Percentiles rank a stretch among this genome's conserved stretches.
Evolutionary conservation across 2,797 vertebrate species (phyloP).

Genomic region (Babyrousa celebensis): DNA sequence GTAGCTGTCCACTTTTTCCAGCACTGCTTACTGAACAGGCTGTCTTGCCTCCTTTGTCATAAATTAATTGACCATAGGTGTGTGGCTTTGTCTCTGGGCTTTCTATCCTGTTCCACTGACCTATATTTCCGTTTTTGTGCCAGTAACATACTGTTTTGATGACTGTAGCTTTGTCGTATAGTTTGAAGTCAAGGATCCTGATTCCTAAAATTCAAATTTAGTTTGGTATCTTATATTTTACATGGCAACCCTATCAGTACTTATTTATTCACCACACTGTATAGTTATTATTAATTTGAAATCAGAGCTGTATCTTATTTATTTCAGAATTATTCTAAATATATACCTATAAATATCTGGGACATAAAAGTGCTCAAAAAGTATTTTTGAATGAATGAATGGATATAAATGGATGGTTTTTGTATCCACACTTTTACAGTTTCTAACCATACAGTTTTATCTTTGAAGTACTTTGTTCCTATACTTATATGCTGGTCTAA

Average conservation of each 20-base stretch:
- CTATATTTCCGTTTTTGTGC: no score
- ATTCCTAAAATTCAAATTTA: conserved; percentile 52
- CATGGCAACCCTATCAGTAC: background rate
- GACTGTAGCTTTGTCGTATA: no score
- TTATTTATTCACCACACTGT: background rate
- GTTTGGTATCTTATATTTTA: conserved; percentile 24
- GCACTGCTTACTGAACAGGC: no score
- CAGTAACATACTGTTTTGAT: no score
- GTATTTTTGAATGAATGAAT: background rate
- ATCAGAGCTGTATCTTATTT: conserved; percentile 44
- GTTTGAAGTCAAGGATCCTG: no score
- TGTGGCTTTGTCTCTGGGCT: no score
- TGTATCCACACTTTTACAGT: background rate
- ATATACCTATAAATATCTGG: conserved; percentile 24
- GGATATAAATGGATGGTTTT: background rate
- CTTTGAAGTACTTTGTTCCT: background rate
- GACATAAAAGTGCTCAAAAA: background rate
- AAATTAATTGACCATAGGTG: no score
- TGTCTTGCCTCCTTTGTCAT: no score
- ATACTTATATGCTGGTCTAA: background rate
- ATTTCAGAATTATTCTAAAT: conserved; percentile 42
- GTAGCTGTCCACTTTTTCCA: no score
- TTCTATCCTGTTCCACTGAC: no score
- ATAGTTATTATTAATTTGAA: conserved; percentile 36
- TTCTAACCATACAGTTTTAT: conserved; percentile 3